Percentiles rank a stretch among this genome's conserved stretches.
Evolutionary conservation across 2,113 vertebrate genomes (phyloP).

Genomic region (Pterocles burchelli): DNA sequence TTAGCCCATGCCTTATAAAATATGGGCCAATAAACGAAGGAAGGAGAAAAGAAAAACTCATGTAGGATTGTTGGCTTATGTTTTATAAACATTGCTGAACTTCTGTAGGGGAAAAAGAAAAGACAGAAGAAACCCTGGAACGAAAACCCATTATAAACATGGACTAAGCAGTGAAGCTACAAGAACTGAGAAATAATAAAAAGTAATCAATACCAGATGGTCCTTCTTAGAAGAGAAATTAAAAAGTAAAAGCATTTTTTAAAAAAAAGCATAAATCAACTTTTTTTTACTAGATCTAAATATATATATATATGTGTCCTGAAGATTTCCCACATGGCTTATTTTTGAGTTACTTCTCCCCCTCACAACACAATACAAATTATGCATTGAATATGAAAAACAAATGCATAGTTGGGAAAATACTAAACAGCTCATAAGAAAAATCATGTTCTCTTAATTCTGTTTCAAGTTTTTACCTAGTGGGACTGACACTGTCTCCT

Average conservation of each 20-base stretch:
- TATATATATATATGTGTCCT: not conserved
- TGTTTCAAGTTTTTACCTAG: conserved; percentile 19
- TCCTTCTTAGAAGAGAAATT: conserved; percentile 57
- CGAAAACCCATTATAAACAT: conserved; percentile 53
- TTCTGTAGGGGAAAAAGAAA: not conserved
- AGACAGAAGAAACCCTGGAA: conserved; percentile 24
- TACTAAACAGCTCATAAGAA: not conserved
- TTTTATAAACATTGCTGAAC: conserved; percentile 70
- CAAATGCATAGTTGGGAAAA: not conserved
- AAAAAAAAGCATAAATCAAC: conserved; percentile 64
- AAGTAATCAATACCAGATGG: conserved; percentile 68
- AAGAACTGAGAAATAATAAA: conserved; percentile 66
- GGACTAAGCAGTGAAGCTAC: not conserved
- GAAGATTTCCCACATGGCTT: conserved; percentile 9
- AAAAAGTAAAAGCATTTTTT: conserved; percentile 50
- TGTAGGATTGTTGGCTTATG: conserved; percentile 55
- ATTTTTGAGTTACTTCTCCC: not conserved
- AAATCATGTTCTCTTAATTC: not conserved
- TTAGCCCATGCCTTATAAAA: conserved; percentile 54
- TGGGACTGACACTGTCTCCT: not conserved
- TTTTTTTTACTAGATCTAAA: conserved; percentile 7
- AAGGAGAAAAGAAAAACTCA: conserved; percentile 25
- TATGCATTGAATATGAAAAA: not conserved
- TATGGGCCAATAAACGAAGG: conserved; percentile 61
- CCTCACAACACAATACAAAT: not conserved